Conservation (phyloP, 2,888 invertebrate species). For the Synanthedon myopaeformis region DNA sequence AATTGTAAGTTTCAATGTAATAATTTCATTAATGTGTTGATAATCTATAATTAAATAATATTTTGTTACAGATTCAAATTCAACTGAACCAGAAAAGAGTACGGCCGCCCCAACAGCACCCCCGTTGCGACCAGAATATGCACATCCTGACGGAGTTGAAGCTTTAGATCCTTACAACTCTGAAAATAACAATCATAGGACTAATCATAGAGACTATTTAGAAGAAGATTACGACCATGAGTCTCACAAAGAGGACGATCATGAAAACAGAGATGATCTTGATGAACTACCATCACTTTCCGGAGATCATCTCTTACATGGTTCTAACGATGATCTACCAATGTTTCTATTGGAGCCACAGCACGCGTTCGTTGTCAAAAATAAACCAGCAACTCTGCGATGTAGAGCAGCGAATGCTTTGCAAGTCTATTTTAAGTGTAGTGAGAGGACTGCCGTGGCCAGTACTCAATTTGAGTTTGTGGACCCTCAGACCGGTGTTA, state of each 20-base stretch:
- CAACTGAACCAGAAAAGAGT: conserved; percentile 41
- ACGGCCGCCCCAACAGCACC: conserved; percentile 43
- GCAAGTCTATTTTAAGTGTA: conserved; percentile 91
- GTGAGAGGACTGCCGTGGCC: conserved; percentile 79
- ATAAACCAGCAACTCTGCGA: conserved; percentile 87
- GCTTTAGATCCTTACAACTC: conserved; percentile 62
- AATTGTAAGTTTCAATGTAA: no score
- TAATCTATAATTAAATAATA: neutral
- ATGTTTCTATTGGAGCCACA: conserved; percentile 90
- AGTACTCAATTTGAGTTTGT: conserved; percentile 84
- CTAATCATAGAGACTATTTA: conserved; percentile 51
- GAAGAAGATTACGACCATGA: conserved; percentile 65
- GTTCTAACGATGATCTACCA: conserved; percentile 79
- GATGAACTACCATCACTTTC: conserved; percentile 62
- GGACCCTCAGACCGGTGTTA: conserved; percentile 89
- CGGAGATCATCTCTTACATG: conserved; percentile 56
- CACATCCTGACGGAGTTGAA: conserved; percentile 61
- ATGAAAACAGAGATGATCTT: conserved; percentile 57
- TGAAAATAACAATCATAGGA: conserved; percentile 47
- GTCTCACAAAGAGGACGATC: conserved; percentile 56
- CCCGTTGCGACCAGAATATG: conserved; percentile 57
- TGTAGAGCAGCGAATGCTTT: conserved; percentile 93
- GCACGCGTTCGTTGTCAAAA: conserved; percentile 90
- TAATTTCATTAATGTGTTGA: no score
- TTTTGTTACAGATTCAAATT: conserved; percentile 54